Evolutionary conservation across 2,113 vertebrate genomes (phyloP), one percentile per base, ranked within the genome.

Genomic region (Scortum barcoo): DNA sequence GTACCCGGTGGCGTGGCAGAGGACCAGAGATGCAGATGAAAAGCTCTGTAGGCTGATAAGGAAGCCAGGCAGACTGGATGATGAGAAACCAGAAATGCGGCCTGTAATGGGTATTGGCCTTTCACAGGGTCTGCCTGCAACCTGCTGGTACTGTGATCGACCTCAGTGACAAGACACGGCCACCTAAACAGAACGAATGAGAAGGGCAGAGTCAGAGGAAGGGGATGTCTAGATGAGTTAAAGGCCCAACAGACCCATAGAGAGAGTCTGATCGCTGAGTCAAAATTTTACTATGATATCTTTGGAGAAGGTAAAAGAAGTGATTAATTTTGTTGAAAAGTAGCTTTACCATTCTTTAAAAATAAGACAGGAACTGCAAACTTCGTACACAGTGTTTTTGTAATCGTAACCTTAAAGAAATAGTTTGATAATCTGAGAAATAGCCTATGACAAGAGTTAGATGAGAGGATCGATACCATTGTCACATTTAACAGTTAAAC

Each of bases 1-100:
- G 81, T 89, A 88, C 69, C 87, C 77, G 85, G 88, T 88, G 91
- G 83, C 42, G 67, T 86, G 83, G 81, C 81, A 73, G 80, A 90
- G 86, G 90, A 88, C 88, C 84, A 83, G 90, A 67, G 78, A 63
- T 82, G 68, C 85, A 92, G 89, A 94, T 94, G 91, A 94, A 93
- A 94, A 86, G 81, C 88, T 92, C 76, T 44, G 91, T 92, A 78
- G 90, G 90, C 83, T 80, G 92, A 92, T 92, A 93, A 94, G 92
- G 90, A 90, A 91, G 84, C 76, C 69, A 30, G 72, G 79, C 88
- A 90, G 91, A 90, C 88, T 65, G 75, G 73, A 89, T 89, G 89
- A 92, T 87, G 89, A 93, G 72, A 92, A 91, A 86, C 72, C 51
- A 91, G 78, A 91, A 78, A 65, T 69, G 73, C 63, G 80, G 80